Evolutionary conservation across 2,888 invertebrate species (phyloP).

Genomic region (Chalcosyrphus nemorum): DNA sequence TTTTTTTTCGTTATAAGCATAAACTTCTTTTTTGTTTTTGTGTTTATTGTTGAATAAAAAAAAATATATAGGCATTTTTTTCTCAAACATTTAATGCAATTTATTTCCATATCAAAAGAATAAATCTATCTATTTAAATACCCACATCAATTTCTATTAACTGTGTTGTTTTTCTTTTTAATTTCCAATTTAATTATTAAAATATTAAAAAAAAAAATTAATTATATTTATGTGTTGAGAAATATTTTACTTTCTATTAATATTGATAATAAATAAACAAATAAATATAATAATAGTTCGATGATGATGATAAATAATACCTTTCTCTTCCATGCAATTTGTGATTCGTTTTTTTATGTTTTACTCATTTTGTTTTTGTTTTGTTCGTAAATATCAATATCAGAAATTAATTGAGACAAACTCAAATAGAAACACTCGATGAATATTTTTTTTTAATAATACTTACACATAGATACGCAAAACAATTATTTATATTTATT

Average conservation of each 20-base stretch:
- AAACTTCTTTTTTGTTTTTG: slow-evolving; percentile 11
- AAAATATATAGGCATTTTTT: not conserved
- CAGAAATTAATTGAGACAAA: slow-evolving; percentile 8
- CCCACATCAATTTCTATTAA: slow-evolving; percentile 17
- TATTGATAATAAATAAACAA: slow-evolving; percentile 18
- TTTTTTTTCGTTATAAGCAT: slow-evolving; percentile 10
- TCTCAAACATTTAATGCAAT: slow-evolving; percentile 24
- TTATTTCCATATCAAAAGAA: slow-evolving; percentile 64
- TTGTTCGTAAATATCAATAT: slow-evolving; percentile 34
- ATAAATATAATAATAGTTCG: slow-evolving; percentile 24
- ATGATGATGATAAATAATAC: slow-evolving; percentile 25
- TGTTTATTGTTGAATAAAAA: slow-evolving; percentile 50
- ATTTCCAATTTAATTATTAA: not conserved
- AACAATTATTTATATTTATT: slow-evolving; percentile 44
- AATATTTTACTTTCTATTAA: slow-evolving; percentile 8
- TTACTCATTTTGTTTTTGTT: slow-evolving; percentile 5
- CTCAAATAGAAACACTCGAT: not conserved
- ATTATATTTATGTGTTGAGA: slow-evolving; percentile 28
- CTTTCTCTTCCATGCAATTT: slow-evolving; percentile 66
- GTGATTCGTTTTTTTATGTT: slow-evolving; percentile 55
- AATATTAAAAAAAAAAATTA: slow-evolving; percentile 13
- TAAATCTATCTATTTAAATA: not conserved
- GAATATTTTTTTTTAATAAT: not conserved
- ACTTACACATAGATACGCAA: slow-evolving; percentile 7
- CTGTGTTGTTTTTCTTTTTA: slow-evolving; percentile 32